phyloP scores from a whole-genome alignment of 2,113 vertebrate genomes.

The Symphodus melops region DNA sequence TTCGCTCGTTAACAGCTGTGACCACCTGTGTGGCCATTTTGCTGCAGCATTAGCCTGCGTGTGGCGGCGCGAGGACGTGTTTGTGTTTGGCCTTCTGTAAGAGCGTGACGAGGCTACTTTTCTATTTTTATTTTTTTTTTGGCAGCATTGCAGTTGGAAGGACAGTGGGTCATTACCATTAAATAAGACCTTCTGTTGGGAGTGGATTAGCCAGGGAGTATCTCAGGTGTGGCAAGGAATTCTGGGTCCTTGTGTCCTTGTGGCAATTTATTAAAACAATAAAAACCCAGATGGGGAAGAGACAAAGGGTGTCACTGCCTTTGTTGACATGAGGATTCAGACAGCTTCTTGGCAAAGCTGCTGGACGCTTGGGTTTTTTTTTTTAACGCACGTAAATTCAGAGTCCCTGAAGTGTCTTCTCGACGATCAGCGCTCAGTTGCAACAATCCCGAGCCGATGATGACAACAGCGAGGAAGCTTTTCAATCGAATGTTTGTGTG shows the following conservation, averaged over 20 bases:
- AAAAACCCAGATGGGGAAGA: slow-evolving; percentile 59
- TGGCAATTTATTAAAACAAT: slow-evolving; percentile 41
- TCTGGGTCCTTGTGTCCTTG: slow-evolving; percentile 37
- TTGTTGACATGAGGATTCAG: slow-evolving; percentile 39
- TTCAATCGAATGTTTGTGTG: slow-evolving; percentile 26
- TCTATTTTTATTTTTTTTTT: background rate
- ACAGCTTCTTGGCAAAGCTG: slow-evolving; percentile 63
- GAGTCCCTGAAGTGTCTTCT: slow-evolving; percentile 54
- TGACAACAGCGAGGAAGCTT: slow-evolving; percentile 24
- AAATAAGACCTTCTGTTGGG: slow-evolving; percentile 34
- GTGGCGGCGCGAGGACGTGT: slow-evolving; percentile 5
- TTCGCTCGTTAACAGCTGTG: slow-evolving; percentile 60
- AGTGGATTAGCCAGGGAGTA: slow-evolving; percentile 18
- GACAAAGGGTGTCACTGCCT: slow-evolving; percentile 48
- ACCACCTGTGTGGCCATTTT: slow-evolving; percentile 75
- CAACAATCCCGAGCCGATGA: slow-evolving; percentile 35
- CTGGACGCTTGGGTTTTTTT: slow-evolving; percentile 24
- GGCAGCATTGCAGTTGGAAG: slow-evolving; percentile 39
- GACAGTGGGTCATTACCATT: slow-evolving; percentile 44
- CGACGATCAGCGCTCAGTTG: slow-evolving; percentile 39
- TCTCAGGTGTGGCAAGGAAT: background rate
- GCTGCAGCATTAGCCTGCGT: slow-evolving; percentile 53
- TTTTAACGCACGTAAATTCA: slow-evolving; percentile 13
- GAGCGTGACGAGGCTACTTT: background rate
- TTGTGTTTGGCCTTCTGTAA: slow-evolving; percentile 16